These are phyloP conservation scores for Drosophila mettleri DNA, from an alignment of 2,888 invertebrate genomes.

Conservation along the genomic window DNA sequence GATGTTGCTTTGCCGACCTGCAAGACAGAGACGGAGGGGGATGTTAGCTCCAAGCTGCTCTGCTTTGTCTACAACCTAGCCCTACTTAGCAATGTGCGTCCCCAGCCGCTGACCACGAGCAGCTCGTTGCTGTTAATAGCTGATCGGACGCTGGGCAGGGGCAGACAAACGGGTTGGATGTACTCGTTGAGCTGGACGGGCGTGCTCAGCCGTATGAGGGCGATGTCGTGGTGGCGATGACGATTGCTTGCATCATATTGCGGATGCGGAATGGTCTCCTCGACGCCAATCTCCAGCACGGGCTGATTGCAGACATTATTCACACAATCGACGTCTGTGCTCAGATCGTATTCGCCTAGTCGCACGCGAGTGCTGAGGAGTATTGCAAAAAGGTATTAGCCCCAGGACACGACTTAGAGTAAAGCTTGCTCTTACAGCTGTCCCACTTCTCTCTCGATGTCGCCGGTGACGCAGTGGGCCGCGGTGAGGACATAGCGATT, in stretches of 20 bases:
- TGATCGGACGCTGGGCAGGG: conserved; percentile 81
- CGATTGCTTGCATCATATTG: conserved; percentile 86
- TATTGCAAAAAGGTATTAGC: neutral
- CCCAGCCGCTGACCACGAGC: conserved; percentile 88
- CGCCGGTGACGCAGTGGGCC: conserved; percentile 87
- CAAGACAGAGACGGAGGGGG: neutral
- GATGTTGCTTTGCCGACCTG: conserved; percentile 79
- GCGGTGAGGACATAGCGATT: conserved; percentile 87
- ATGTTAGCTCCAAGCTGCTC: too few species aligned
- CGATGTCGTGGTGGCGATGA: conserved; percentile 90
- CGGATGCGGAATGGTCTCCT: conserved; percentile 88
- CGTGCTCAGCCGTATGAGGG: conserved; percentile 87
- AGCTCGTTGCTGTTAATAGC: conserved; percentile 82
- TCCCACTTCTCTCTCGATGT: conserved; percentile 86
- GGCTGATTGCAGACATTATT: conserved; percentile 87
- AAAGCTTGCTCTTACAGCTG: conserved; percentile 85
- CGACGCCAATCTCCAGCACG: conserved; percentile 87
- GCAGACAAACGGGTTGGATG: conserved; percentile 88
- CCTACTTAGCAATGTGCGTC: conserved; percentile 86
- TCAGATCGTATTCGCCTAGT: conserved; percentile 83
- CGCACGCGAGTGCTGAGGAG: conserved; percentile 64
- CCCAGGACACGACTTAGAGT: neutral
- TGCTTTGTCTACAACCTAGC: neutral
- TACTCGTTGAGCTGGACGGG: conserved; percentile 87
- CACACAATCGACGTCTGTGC: conserved; percentile 83